A percentile compares a stretch with the other conserved stretches of the same genome.
phyloP scores from a whole-genome alignment of 2,113 vertebrate species.

The Neoarius graeffei region DNA sequence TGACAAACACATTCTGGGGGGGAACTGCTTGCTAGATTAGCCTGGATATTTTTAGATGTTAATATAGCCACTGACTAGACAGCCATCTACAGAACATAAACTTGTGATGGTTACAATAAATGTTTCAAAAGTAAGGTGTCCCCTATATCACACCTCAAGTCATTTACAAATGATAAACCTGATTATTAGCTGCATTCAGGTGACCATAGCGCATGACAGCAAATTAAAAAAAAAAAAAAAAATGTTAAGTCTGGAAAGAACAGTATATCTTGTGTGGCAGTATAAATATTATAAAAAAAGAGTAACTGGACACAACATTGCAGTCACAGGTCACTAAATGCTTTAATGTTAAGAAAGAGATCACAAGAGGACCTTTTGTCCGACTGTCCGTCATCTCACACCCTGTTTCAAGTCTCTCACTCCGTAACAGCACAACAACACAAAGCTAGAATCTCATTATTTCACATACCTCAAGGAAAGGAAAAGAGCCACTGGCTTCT shows the following conservation, averaged over 20 bases:
- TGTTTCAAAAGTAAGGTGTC: not conserved
- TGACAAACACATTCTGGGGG: not conserved
- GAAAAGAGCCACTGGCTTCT: not conserved
- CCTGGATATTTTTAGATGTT: slow-evolving; percentile 15
- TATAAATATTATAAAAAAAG: slow-evolving; percentile 2
- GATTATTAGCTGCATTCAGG: not conserved
- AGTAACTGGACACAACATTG: slow-evolving; percentile 29
- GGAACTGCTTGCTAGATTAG: slow-evolving; percentile 23
- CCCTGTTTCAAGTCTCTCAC: not conserved
- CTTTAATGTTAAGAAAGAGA: slow-evolving; percentile 22
- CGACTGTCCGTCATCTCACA: slow-evolving; percentile 13
- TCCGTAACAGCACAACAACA: not conserved
- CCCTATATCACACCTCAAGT: not conserved
- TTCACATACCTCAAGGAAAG: slow-evolving; percentile 12
- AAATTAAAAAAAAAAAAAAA: not conserved
- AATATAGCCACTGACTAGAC: not conserved
- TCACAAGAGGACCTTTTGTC: slow-evolving; percentile 18
- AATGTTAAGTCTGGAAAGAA: no score
- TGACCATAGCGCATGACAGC: not conserved
- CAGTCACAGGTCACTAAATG: slow-evolving; percentile 30
- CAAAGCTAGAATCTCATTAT: slow-evolving; percentile 16
- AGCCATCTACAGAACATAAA: not conserved
- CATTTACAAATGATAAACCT: not conserved
- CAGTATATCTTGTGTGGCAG: not conserved
- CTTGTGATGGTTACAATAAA: not conserved